phyloP scores from a whole-genome alignment of 2,888 invertebrate genomes.

The Trichacis sp. region DNA sequence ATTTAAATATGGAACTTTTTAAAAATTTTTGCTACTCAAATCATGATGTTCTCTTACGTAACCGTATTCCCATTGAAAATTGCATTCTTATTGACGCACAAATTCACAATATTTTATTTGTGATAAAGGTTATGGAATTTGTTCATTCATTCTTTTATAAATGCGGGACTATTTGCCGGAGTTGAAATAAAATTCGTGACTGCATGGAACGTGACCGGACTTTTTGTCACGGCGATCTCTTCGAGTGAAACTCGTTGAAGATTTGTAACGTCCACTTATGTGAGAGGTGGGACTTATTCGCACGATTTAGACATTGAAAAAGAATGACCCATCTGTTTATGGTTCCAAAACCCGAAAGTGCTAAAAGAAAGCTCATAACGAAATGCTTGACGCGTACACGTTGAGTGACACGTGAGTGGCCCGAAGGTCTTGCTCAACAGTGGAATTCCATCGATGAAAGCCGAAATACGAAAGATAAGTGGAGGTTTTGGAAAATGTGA shows the following conservation, averaged over 20 bases:
- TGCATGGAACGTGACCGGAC: constrained; percentile 42
- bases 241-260: constrained; percentile 51
- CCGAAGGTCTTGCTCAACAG: background rate
- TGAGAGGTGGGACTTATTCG: constrained; percentile 36
- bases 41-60: too few relatives aligned
- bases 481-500: constrained; percentile 7
- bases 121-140: too few relatives aligned
- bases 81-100: too few relatives aligned
- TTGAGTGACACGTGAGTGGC: constrained; percentile 12
- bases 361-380: constrained; percentile 52
- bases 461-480: constrained; percentile 13
- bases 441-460: constrained; percentile 7
- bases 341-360: constrained; percentile 44
- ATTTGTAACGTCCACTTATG: constrained; percentile 33
- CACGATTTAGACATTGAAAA: constrained; percentile 57
- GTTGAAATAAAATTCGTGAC: constrained; percentile 37
- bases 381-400: constrained; percentile 31
- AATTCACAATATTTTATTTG: too few relatives aligned
- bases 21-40: too few relatives aligned
- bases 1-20: too few relatives aligned
- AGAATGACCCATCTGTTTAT: too few relatives aligned
- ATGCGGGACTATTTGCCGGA: too few relatives aligned
- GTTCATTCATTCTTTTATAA: too few relatives aligned
- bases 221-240: constrained; percentile 36
- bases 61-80: too few relatives aligned